Conservation (phyloP, 2,113 vertebrate genomes). For the Melanerpes formicivorus region DNA sequence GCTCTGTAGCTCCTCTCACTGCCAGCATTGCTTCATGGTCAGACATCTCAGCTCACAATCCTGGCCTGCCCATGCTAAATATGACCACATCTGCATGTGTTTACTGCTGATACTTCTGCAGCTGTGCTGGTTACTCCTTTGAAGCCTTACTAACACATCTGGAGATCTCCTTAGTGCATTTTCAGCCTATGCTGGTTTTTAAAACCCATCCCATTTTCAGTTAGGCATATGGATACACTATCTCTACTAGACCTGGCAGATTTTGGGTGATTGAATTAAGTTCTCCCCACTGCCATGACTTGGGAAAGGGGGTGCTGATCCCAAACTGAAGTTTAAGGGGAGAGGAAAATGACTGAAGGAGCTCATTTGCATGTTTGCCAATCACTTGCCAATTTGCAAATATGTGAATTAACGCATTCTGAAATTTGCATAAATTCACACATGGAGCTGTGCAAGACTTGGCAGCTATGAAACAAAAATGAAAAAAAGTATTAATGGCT, state of each 20-base stretch:
- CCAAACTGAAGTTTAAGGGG: not conserved
- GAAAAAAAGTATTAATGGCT: conserved; percentile 14
- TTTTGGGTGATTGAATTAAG: not conserved
- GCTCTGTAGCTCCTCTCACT: not conserved
- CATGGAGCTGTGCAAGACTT: conserved; percentile 57
- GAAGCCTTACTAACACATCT: not conserved
- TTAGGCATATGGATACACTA: not conserved
- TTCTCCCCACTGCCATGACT: not conserved
- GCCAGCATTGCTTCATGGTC: not conserved
- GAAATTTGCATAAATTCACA: conserved; percentile 65
- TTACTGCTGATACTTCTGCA: not conserved
- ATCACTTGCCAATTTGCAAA: conserved; percentile 65
- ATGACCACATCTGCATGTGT: not conserved
- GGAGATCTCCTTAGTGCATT: not conserved
- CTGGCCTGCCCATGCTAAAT: not conserved
- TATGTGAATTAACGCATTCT: conserved; percentile 61
- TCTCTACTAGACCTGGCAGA: fast-evolving
- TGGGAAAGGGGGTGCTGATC: not conserved
- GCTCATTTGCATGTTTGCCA: conserved; percentile 58
- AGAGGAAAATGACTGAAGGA: conserved; percentile 8
- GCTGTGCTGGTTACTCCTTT: not conserved
- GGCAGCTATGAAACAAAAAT: conserved; percentile 30
- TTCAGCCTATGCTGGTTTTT: not conserved
- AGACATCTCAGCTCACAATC: not conserved
- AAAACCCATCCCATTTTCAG: not conserved